Evolutionary conservation across 92 coral and sea anemone genomes (phyloP), one percentile per base, ranked within the genome.

Genomic region (Actinostola sp.): DNA sequence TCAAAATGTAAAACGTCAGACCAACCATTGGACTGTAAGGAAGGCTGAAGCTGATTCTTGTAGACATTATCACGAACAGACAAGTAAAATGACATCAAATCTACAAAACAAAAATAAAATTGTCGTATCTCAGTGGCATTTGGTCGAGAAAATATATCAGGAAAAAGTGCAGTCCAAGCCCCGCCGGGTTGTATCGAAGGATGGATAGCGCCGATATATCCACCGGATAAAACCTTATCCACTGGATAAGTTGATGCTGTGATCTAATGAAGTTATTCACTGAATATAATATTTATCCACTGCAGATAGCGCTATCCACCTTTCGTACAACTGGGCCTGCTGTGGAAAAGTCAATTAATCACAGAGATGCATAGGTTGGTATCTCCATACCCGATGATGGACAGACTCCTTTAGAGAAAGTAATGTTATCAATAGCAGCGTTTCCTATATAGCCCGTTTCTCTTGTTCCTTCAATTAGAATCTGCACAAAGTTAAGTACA

Each of bases 361-460:
- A 48, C 16, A 23, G 3, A 23, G 16, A 3, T 8, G 54, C 5
- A 4, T 48, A n/a, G 12, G 19, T 13, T 48, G 19, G 8, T 17
- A 15, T 29, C 17, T 4, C 10, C 41, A n/a, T 35, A 71, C 76
- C 76, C 19, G 20, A 55, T n/a, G 52, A 10, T 29, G 21, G 28
- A 38, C 84, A 79, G 13, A 8, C 11, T 31, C 77, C 78, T 11
- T 43, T 44, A 16, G 70, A 60, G 50, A 79, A 79, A 8, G 63
- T 59, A 28, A 79, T 69, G 15, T 79, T 50, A 45, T 79, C 84
- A 28, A 79, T 61, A 15, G 78, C 44, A 1, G 84, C 84, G 61
- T 79, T 78, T 0, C 84, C 54, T 39, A 29, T 26, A 35, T 26
- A 69, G 17, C 57, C 45, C 32, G 33, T 19, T 16, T 78, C 78